Evolutionary conservation across 2,113 vertebrate genomes (phyloP).

Genomic region (Butorides virescens): DNA sequence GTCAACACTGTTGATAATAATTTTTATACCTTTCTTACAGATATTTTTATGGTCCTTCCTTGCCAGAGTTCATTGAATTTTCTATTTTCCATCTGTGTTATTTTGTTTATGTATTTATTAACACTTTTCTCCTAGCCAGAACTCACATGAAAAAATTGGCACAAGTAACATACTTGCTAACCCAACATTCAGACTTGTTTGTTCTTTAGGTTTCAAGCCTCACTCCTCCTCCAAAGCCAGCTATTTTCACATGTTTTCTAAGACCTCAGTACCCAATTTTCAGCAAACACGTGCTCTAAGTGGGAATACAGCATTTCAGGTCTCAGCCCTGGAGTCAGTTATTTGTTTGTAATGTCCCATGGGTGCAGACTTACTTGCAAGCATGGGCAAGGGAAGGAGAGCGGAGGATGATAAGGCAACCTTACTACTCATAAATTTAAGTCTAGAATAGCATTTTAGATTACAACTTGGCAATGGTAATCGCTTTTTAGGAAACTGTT

Average conservation of each 20-base stretch:
- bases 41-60: background rate
- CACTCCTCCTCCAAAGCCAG: background rate
- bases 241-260: background rate
- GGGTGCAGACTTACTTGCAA: background rate
- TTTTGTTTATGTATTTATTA: background rate
- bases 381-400: background rate
- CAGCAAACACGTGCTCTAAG: background rate
- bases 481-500: conserved; percentile 9
- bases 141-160: background rate
- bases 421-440: conserved; percentile 38
- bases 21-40: background rate
- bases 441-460: conserved; percentile 16
- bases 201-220: background rate
- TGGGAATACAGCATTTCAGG: background rate
- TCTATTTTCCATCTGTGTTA: background rate
- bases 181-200: background rate
- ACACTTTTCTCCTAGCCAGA: background rate
- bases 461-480: conserved; percentile 14
- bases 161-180: background rate
- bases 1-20: background rate
- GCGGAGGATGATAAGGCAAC: background rate
- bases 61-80: background rate
- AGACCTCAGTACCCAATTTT: background rate
- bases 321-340: background rate
- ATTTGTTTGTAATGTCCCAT: background rate